Base-by-base conservation (phyloP, 2,888 invertebrate species). In the Tetanocera ferruginea region DNA sequence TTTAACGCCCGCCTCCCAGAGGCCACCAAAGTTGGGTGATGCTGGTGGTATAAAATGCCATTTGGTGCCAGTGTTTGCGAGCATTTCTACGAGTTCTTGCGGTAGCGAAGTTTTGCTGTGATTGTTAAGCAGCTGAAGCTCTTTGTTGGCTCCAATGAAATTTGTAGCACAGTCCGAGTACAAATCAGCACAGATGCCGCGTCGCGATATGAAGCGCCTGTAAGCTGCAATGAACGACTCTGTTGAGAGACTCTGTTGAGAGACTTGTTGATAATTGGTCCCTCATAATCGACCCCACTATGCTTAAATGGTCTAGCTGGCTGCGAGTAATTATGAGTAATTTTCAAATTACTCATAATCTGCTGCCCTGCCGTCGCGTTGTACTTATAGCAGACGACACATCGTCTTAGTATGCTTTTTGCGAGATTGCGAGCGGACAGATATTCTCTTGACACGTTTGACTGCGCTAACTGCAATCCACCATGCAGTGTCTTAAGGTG, bases 271-370 rank as follows among this genome's bases (percentile, higher is more conserved):
- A 5, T 37, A 49, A 81, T 76, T 28, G 80, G 80, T 25, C 81
- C 80, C 25, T 78, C 80, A 37, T 79, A 81, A 72, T 83, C 83
- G 4, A 83, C 77, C 1, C 83, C 82, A 19, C 75, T 79, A 60
- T 78, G 69, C 9, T 69, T 70, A 60, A 83, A 82, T 23, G 81
- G 81, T n/a, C 60, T 25, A 11, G 72, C 31, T 0, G 62, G 60
- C 14, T 76, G 64, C 14, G 81, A n/a, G 4, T n/a, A n/a, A n/a
- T n/a, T n/a, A n/a, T 79, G 76, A 31, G 77, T 79, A 1, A 11
- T 3, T 23, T 62, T 72, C 25, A 73, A 37, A 74, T 73, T 72
- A 31, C 49, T 57, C 85, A 87, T 86, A 4, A 81, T 77, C 43
- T 79, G 76, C 37, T 60, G 14, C n/a, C 75, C 60, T 14, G 72